Percentiles rank a stretch among this genome's conserved stretches.
phyloP scores from a whole-genome alignment of 2,113 vertebrate species.

The Serilophus lunatus region DNA sequence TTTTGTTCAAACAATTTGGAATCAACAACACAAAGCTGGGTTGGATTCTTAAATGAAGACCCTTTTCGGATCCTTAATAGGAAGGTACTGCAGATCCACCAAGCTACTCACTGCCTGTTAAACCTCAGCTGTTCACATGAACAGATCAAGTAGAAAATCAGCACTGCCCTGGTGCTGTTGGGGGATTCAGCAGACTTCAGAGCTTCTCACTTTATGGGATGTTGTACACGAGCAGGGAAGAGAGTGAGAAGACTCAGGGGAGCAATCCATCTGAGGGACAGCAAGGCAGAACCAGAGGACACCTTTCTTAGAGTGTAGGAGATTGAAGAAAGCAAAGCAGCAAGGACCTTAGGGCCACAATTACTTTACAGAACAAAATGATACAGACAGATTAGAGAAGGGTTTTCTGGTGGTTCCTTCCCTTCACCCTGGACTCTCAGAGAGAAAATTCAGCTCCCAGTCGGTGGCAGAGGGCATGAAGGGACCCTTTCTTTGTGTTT shows the following conservation, averaged over 20 bases:
- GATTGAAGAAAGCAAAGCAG: background rate
- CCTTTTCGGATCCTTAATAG: background rate
- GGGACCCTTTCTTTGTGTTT: background rate
- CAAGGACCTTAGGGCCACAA: background rate
- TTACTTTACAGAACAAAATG: background rate
- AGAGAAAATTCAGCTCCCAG: background rate
- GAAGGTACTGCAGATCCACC: background rate
- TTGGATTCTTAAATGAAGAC: background rate
- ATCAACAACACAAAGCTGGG: background rate
- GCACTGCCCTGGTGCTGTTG: accelerated
- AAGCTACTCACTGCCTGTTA: background rate
- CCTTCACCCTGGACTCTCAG: background rate
- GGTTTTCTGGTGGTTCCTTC: background rate
- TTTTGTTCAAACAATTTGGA: background rate
- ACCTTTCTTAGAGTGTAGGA: background rate
- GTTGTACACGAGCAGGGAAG: accelerated
- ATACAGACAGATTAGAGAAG: background rate
- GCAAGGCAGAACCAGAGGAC: background rate
- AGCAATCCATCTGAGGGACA: accelerated
- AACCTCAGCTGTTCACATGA: accelerated
- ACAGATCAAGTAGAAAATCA: background rate
- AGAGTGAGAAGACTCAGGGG: background rate
- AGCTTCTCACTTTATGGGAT: background rate
- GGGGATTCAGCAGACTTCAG: background rate
- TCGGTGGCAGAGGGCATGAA: background rate